phyloP scores from a whole-genome alignment of 2,797 vertebrate genomes.

The Gallirallus australis region DNA sequence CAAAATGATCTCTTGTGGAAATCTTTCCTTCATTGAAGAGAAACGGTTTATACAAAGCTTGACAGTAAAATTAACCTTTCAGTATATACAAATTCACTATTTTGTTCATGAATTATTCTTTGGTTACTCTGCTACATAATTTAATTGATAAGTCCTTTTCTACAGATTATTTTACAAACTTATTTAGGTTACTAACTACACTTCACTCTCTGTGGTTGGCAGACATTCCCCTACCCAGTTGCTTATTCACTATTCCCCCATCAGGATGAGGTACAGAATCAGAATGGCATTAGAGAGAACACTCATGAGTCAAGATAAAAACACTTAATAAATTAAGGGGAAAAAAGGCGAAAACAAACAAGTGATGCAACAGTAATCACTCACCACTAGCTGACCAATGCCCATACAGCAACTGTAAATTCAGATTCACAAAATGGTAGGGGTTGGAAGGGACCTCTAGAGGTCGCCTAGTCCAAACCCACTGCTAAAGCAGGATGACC shows the following conservation, averaged over 20 bases:
- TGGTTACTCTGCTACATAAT: neutral
- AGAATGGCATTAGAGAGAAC: neutral
- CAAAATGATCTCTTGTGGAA: neutral
- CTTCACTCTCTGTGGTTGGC: neutral
- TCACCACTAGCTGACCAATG: neutral
- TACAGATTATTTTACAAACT: neutral
- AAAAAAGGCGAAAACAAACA: neutral
- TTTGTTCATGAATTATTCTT: neutral
- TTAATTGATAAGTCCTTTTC: neutral
- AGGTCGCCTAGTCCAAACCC: too few species aligned
- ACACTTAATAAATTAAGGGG: neutral
- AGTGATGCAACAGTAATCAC: neutral
- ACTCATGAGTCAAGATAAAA: neutral
- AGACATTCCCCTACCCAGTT: neutral
- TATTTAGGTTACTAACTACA: neutral
- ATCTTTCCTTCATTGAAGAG: neutral
- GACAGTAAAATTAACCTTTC: neutral
- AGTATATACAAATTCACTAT: neutral
- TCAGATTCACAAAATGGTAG: too few species aligned
- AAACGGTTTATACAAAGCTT: neutral
- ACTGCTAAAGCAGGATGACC: too few species aligned
- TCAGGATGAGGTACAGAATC: neutral
- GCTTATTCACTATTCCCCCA: fast-evolving
- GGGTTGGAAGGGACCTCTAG: too few species aligned
- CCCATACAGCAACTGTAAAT: neutral